Evolutionary conservation across 2,113 vertebrate genomes (phyloP).

Genomic region (Mustela nigripes): DNA sequence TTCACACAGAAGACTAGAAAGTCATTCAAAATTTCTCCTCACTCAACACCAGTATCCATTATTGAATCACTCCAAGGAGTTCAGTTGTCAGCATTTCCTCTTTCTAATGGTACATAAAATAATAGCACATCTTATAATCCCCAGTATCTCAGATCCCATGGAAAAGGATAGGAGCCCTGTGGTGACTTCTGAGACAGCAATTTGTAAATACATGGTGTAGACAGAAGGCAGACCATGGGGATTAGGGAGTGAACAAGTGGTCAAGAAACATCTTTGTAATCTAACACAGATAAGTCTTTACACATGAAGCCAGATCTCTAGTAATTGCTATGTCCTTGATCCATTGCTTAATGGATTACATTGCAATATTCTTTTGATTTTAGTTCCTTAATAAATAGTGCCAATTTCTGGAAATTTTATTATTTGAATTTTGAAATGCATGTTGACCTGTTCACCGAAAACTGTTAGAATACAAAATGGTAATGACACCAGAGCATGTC

Average conservation of each 20-base stretch:
- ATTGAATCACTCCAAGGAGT: background rate
- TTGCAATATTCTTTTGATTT: background rate
- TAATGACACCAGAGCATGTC: background rate
- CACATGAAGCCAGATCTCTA: background rate
- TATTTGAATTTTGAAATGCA: conserved; percentile 47
- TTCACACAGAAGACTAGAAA: background rate
- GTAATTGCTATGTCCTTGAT: background rate
- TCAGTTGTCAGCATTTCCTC: background rate
- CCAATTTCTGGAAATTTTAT: background rate
- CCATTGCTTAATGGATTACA: background rate
- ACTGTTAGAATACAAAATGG: background rate
- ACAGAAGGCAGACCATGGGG: background rate
- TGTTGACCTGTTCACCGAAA: background rate
- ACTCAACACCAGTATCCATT: background rate
- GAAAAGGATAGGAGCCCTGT: background rate
- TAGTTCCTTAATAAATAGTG: conserved; percentile 1
- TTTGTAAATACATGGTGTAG: background rate
- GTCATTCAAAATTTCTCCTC: background rate
- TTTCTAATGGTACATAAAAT: conserved; percentile 23
- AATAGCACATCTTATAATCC: background rate
- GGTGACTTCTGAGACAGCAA: background rate
- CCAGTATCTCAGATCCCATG: background rate
- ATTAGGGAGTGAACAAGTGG: background rate
- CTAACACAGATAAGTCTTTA: conserved; percentile 26
- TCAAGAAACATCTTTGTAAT: background rate